phyloP scores from a whole-genome alignment of 2,113 vertebrate species.

The Hippolais icterina region DNA sequence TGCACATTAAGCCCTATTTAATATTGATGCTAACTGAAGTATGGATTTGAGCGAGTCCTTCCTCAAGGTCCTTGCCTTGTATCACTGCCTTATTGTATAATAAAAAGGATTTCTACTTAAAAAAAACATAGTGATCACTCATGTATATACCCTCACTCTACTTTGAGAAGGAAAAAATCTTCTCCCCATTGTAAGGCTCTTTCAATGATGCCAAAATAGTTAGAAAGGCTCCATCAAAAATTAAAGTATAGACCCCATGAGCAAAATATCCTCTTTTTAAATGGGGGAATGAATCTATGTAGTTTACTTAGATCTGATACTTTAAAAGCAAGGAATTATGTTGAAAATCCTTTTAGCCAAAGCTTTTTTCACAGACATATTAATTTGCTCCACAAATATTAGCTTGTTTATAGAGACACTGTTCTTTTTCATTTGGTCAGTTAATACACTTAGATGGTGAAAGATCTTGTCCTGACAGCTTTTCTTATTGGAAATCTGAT shows the following conservation, averaged over 20 bases:
- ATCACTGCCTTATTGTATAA: not conserved
- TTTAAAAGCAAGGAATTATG: not conserved
- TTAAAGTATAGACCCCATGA: not conserved
- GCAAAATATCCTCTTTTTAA: not conserved
- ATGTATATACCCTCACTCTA: not conserved
- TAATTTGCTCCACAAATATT: not conserved
- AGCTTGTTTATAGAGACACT: not conserved
- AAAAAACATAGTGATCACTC: not conserved
- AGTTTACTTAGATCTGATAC: not conserved
- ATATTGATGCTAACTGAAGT: constrained; percentile 59
- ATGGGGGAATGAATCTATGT: not conserved
- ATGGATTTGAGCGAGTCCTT: constrained; percentile 33
- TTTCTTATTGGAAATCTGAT: not conserved
- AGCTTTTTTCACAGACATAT: not conserved
- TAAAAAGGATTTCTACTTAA: not conserved
- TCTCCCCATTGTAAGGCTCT: not conserved
- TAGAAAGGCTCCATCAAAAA: not conserved
- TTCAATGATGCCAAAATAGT: not conserved
- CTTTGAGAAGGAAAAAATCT: not conserved
- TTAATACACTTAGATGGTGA: not conserved
- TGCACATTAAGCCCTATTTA: constrained; percentile 59
- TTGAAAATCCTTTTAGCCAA: not conserved
- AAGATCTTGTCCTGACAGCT: not conserved
- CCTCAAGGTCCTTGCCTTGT: constrained; percentile 33
- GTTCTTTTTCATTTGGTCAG: not conserved